Base-by-base conservation (phyloP, 2,797 vertebrate species). In the Chromis chromis region DNA sequence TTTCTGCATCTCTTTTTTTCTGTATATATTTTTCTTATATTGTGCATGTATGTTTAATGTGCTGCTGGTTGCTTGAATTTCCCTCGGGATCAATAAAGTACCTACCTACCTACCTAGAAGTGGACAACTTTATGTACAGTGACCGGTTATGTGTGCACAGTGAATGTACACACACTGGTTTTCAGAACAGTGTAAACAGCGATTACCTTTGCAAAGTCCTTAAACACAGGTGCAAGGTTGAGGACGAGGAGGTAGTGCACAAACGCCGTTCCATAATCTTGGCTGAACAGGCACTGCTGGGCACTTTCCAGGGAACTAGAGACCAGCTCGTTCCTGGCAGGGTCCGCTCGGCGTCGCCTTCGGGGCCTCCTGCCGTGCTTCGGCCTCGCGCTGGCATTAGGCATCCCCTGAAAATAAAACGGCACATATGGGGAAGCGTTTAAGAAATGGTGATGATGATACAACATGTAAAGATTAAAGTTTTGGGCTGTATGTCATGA, bases 171-270 rank as follows among this genome's bases (percentile, higher is more conserved):
- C 19, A 49, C 36, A 57, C n/a, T 17, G 46, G 40, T 56, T 72
- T 42, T 50, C 13, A 33, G 24, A 27, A 53, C 5, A 19, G 31
- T 11, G 48, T 33, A 70, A 68, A 63, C 63, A 50, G 48, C 36
- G 10, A 44, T 83, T 89, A 99, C 98, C 94, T 91, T 96, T 16
- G 96, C 94, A 58, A 93, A 92, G 24, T 94, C 90, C 91, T 96
- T 98, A 76, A 99, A 92, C 80, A 96, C 93, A 0, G 97, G 97
- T 14, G 97, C 97, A 42, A 99, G 93, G 91, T 96, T 97, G 70
- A 99, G 94, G 61, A 97, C 96, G 0, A 99, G 94, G 0, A 99
- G 96, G 89, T 97, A 99, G 86, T 99, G 98, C 12, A 97, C 97
- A 68, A 98, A 99, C 0, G 98, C 98, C 3, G 97, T 98, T 69